Evolutionary conservation across 2,113 vertebrate species (phyloP).

Genomic region (Sinocyclocheilus anshuiensis): DNA sequence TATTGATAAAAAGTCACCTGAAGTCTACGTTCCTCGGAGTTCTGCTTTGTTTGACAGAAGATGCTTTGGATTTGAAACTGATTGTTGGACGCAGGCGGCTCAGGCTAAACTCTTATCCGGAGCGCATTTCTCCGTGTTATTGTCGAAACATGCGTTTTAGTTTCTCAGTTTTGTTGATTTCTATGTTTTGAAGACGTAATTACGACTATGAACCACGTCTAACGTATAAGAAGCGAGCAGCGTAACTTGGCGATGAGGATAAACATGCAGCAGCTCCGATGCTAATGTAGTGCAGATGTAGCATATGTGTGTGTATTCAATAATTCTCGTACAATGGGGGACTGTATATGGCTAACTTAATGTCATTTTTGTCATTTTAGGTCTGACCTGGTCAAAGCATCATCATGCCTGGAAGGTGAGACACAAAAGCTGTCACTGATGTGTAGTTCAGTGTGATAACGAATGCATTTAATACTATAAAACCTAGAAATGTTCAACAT

Average conservation of each 20-base stretch:
- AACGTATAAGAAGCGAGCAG: background rate
- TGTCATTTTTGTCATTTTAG: slow-evolving; percentile 64
- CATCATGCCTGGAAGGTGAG: slow-evolving; percentile 93
- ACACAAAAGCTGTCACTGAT: background rate
- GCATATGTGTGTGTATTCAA: too few species aligned
- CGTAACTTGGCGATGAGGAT: too few species aligned
- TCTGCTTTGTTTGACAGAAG: background rate
- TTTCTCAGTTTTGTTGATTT: background rate
- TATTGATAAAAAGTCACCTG: background rate
- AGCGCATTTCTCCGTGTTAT: too few species aligned
- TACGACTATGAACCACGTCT: background rate
- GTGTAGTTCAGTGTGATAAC: background rate
- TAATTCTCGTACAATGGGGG: too few species aligned
- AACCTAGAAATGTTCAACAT: too few species aligned
- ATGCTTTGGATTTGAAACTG: slow-evolving; percentile 10
- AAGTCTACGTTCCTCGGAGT: background rate
- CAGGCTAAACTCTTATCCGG: background rate
- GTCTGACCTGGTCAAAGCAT: slow-evolving; percentile 71
- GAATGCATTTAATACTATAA: too few species aligned
- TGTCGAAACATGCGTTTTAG: background rate
- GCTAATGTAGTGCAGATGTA: too few species aligned
- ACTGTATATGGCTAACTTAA: background rate
- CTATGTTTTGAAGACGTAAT: background rate
- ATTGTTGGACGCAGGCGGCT: background rate
- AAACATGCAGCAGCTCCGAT: background rate